Evolutionary conservation across 2,113 vertebrate genomes (phyloP).

Genomic region (Tretioscincus oriximinensis): DNA sequence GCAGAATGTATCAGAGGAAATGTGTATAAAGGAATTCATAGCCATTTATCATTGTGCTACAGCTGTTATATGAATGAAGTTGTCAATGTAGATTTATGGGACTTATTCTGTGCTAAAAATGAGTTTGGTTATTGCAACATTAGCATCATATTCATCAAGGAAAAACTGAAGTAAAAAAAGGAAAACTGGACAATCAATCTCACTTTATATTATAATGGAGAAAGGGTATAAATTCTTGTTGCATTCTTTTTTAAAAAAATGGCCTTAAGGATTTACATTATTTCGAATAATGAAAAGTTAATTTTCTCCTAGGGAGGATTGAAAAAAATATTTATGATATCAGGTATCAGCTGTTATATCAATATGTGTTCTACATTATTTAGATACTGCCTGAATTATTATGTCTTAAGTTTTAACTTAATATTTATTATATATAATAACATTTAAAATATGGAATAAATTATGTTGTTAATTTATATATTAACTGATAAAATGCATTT

Average conservation of each 20-base stretch:
- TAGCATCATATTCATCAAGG: not conserved
- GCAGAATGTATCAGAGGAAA: not conserved
- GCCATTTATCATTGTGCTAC: not conserved
- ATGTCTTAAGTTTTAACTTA: constrained; percentile 71
- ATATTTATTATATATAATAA: constrained; percentile 77
- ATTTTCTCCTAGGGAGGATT: constrained; percentile 65
- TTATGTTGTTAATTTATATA: constrained; percentile 52
- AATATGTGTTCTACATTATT: constrained; percentile 67
- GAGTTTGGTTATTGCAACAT: not conserved
- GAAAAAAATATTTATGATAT: constrained; percentile 57
- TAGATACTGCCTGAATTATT: constrained; percentile 62
- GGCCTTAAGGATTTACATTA: not conserved
- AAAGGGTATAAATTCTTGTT: not conserved
- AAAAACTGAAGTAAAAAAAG: constrained; percentile 6
- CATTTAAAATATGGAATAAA: constrained; percentile 62
- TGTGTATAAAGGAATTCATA: not conserved
- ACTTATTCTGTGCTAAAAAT: not conserved
- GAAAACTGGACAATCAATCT: not conserved
- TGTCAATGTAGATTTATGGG: not conserved
- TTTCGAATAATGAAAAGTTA: constrained; percentile 27
- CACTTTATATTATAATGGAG: constrained; percentile 17
- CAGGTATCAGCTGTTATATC: constrained; percentile 48
- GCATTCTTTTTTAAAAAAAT: not conserved
- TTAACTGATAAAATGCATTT: constrained; percentile 64
- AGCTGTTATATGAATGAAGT: not conserved